Evolutionary conservation across 2,113 vertebrate species (phyloP).

Genomic region (Synchiropus splendidus): DNA sequence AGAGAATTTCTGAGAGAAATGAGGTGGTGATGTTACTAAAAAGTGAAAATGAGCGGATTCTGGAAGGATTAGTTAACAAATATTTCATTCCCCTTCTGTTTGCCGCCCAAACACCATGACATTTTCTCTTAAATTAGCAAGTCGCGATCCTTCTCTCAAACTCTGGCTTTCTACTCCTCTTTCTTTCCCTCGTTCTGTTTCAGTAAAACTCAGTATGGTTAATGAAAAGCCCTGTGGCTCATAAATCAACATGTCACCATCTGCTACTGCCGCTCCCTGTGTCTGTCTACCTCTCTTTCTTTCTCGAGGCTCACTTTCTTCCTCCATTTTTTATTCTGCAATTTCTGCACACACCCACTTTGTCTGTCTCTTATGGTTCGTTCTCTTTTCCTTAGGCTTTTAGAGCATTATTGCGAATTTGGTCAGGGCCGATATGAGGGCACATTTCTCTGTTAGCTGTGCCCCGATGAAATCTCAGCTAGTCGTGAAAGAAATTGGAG

Average conservation of each 20-base stretch:
- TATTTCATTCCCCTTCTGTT: conserved; percentile 6
- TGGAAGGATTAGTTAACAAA: no score
- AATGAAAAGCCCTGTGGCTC: conserved; percentile 63
- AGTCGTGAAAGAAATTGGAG: conserved; percentile 30
- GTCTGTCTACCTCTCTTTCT: conserved; percentile 25
- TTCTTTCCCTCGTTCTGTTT: conserved; percentile 23
- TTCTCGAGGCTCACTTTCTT: conserved; percentile 5
- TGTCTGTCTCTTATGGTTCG: conserved; percentile 13
- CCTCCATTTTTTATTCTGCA: conserved; percentile 36
- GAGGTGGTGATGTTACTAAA: no score
- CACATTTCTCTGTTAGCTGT: conserved; percentile 8
- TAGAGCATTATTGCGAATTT: conserved; percentile 23
- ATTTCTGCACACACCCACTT: conserved; percentile 22
- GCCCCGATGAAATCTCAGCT: conserved; percentile 22
- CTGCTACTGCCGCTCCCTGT: conserved; percentile 36
- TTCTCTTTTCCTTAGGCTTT: conserved; percentile 9
- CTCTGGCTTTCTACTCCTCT: conserved; percentile 9
- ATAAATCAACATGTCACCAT: conserved; percentile 66
- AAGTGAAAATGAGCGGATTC: no score
- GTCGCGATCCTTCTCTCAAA: conserved; percentile 4
- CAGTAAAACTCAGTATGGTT: conserved; percentile 54
- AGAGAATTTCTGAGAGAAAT: no score
- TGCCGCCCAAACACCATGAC: conserved; percentile 1
- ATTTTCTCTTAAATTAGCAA: not conserved
- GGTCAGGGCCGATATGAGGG: conserved; percentile 10